phyloP scores from a whole-genome alignment of 2,797 vertebrate genomes.

The Halcyon smyrnensis region DNA sequence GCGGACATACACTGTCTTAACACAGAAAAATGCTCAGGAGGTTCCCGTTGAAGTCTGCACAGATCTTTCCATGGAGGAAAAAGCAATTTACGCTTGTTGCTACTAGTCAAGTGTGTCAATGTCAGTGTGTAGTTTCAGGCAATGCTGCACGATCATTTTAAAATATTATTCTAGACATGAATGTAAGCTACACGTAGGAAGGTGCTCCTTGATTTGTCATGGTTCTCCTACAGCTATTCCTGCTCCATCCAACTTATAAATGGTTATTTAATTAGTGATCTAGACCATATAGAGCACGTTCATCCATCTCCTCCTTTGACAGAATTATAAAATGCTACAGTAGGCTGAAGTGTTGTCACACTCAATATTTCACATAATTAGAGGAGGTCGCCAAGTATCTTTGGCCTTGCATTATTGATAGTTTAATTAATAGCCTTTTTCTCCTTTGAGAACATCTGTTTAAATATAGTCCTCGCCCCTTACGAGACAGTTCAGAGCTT shows the following conservation, averaged over 20 bases:
- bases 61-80: background rate
- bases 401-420: conserved; percentile 35
- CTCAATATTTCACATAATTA: conserved; percentile 18
- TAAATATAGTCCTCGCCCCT: background rate
- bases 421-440: conserved; percentile 2
- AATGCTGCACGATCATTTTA: background rate
- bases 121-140: background rate
- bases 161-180: background rate
- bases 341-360: background rate
- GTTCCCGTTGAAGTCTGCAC: background rate
- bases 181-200: background rate
- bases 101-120: background rate
- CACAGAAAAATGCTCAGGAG: background rate
- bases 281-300: background rate
- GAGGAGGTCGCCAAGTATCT: background rate
- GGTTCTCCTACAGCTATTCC: background rate
- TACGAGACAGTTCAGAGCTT: background rate
- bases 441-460: conserved; percentile 32
- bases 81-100: background rate
- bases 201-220: background rate
- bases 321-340: background rate
- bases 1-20: background rate
- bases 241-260: background rate
- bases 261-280: conserved; percentile 10
- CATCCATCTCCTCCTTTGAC: background rate